These are phyloP conservation scores for Lithophane socia DNA, from an alignment of 2,888 invertebrate species.

Conservation along the genomic window DNA sequence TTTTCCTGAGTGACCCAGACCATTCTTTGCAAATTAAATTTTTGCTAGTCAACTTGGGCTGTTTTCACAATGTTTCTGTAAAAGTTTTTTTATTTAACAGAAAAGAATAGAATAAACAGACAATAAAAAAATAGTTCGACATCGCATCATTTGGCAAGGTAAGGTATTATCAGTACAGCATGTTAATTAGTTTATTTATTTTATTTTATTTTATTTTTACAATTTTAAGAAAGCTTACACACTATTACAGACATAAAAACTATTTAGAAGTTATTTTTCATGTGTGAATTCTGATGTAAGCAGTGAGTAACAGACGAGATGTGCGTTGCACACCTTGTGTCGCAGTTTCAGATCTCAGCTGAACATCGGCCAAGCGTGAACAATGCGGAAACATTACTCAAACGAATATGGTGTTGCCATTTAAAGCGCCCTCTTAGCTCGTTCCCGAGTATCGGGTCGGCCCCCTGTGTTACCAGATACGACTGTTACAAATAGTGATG, in stretches of 20 bases:
- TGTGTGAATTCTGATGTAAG: background rate
- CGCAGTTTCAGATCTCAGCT: conserved; percentile 23
- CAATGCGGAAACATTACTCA: conserved; percentile 37
- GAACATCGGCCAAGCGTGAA: conserved; percentile 37
- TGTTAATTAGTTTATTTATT: background rate
- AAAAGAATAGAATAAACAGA: too few relatives aligned
- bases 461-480: conserved; percentile 14
- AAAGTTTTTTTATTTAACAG: background rate
- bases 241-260: background rate
- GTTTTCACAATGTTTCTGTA: background rate
- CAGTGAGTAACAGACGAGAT: background rate
- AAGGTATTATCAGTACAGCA: background rate
- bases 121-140: background rate
- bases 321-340: conserved; percentile 42
- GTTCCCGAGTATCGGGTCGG: conserved; percentile 17
- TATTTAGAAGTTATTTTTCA: background rate
- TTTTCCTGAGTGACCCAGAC: conserved; percentile 19
- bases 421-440: conserved; percentile 16
- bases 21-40: conserved; percentile 42
- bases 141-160: background rate
- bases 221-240: too few relatives aligned
- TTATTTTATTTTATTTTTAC: too few relatives aligned
- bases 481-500: conserved; percentile 1
- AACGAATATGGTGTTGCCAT: conserved; percentile 31
- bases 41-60: background rate